phyloP scores from a whole-genome alignment of 2,888 invertebrate species.

The Netelia melanura region DNA sequence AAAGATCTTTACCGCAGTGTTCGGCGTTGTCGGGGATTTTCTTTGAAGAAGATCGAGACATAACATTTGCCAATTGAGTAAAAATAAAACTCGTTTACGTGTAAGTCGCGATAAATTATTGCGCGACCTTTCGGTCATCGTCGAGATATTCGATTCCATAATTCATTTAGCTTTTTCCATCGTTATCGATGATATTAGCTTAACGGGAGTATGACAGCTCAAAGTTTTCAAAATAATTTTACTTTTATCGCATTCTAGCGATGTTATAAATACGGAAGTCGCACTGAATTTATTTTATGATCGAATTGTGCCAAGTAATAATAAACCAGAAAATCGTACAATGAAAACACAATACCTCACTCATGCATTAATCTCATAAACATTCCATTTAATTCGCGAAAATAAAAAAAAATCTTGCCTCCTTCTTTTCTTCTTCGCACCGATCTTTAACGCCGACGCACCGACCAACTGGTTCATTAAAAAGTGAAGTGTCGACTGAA shows the following conservation, averaged over 20 bases:
- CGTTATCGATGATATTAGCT: not conserved
- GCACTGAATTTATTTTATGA: not conserved
- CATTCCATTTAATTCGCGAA: not conserved
- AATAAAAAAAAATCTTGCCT: too few species aligned
- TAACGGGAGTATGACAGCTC: not conserved
- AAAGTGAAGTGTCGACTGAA: too few species aligned
- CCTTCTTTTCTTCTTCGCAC: too few species aligned
- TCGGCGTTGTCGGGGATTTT: not conserved
- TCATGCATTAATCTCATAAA: not conserved
- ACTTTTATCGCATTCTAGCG: not conserved
- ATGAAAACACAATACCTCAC: not conserved
- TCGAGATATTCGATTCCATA: not conserved
- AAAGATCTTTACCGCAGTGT: not conserved
- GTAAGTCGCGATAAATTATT: not conserved
- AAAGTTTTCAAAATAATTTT: not conserved
- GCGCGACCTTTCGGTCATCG: not conserved
- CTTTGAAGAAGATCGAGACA: not conserved
- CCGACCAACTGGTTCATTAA: too few species aligned
- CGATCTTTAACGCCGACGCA: too few species aligned
- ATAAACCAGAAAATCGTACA: not conserved
- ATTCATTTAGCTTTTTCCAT: not conserved
- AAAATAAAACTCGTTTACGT: not conserved
- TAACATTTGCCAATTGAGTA: not conserved
- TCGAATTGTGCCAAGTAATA: not conserved
- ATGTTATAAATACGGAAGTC: not conserved